These are phyloP conservation scores for Enteromius paludinosus DNA, from an alignment of 2,797 vertebrate genomes.

Conservation along the genomic window DNA sequence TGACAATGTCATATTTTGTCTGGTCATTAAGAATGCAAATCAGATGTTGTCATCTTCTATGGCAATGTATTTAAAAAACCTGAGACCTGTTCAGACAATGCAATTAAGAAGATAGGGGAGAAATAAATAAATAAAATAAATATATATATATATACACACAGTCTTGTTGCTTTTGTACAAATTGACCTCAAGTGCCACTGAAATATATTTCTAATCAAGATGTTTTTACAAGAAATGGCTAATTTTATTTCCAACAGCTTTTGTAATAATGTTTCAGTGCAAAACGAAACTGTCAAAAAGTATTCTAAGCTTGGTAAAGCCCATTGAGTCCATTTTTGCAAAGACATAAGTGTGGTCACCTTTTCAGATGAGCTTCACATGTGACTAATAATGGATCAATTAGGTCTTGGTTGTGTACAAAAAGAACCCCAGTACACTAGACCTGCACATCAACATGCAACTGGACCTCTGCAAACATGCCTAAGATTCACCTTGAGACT, in stretches of 20 bases:
- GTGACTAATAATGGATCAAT: too few relatives aligned
- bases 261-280: slow-evolving; percentile 8
- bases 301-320: background rate
- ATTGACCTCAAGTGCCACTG: background rate
- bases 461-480: too few relatives aligned
- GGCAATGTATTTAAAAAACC: background rate
- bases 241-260: background rate
- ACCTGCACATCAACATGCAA: too few relatives aligned
- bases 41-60: background rate
- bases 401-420: too few relatives aligned
- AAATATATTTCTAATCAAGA: slow-evolving; percentile 1
- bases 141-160: too few relatives aligned
- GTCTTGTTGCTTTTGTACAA: too few relatives aligned
- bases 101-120: too few relatives aligned
- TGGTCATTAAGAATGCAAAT: background rate
- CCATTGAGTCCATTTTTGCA: background rate
- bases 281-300: background rate
- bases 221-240: slow-evolving; percentile 6
- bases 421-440: too few relatives aligned
- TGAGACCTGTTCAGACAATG: background rate
- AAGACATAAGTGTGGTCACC: background rate
- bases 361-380: too few relatives aligned
- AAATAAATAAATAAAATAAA: too few relatives aligned
- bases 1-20: background rate
- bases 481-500: too few relatives aligned